Base-by-base conservation (phyloP, 2,888 invertebrate genomes). In the Caprella mutica region DNA sequence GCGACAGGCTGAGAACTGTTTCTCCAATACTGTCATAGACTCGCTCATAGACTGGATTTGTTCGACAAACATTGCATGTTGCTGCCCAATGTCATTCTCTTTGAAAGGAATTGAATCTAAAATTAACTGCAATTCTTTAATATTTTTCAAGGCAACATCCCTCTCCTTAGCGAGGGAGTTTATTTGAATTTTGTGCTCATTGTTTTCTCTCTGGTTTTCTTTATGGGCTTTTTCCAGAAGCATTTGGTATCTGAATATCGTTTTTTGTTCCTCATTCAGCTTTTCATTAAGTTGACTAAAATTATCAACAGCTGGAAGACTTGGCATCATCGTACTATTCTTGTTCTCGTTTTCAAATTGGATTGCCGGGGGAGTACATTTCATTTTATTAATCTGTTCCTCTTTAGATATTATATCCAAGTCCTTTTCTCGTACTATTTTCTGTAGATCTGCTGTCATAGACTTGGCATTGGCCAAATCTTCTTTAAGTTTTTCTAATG, bases 11-110 rank as follows among this genome's bases (percentile, higher is more conserved):
- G 48, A 48, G n/a, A 48, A 30, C 30, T 48, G 48, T n/a, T 48
- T 48, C 19, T 48, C 48, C 30, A 48, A 48, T 9, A 48, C 29
- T 14, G 29, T 27, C 5, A 48, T 21, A 9, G 48, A 30, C 30
- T 48, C 48, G 12, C 29, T 48, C 48, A 48, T 48, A 21, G 48
- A 27, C 26, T 48, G 48, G 21, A 48, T 48, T 48, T 48, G 48
- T 19, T 48, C 48, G 19, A 48, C 30, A n/a, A 48, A 48, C 21
- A 30, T 27, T 14, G 29, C 29, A 21, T 26, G 48, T 9, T 30
- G 30, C 29, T 30, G 30, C 6, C n/a, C 26, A 21, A 27, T 30
- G 19, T 48, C 48, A 2, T 27, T 24, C 17, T 48, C 48, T 14
- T 30, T 27, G 30, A 8, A 30, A 5, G 48, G 48, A 29, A 48